Conservation (phyloP, 2,888 invertebrate species). For the Branchellion lobata region DNA sequence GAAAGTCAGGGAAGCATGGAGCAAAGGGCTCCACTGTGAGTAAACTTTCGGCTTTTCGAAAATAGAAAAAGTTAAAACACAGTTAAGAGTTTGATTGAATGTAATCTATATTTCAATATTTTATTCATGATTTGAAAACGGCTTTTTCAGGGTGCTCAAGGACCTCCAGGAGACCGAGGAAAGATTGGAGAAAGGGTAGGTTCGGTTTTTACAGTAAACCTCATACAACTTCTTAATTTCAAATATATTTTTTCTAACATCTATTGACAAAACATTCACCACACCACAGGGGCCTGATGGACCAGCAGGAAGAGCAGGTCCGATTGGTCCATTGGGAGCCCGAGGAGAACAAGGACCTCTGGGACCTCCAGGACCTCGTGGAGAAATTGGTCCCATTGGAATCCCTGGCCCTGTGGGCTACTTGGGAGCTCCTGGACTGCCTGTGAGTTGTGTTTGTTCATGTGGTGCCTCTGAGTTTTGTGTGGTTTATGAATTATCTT, state of each 20-base stretch:
- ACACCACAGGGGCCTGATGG: slow-evolving; percentile 40
- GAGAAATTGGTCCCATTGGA: slow-evolving; percentile 50
- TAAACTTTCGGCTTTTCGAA: no score
- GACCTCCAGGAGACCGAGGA: slow-evolving; percentile 59
- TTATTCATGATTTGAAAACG: no score
- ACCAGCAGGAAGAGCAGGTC: slow-evolving; percentile 45
- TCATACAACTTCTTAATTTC: neutral
- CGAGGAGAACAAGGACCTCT: slow-evolving; percentile 61
- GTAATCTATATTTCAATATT: no score
- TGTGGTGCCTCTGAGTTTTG: neutral
- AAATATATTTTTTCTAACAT: no score
- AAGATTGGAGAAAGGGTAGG: slow-evolving; percentile 53
- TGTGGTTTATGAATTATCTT: neutral
- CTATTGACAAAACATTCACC: no score
- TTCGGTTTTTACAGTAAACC: neutral
- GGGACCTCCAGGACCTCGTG: slow-evolving; percentile 62
- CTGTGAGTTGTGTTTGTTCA: slow-evolving; percentile 41
- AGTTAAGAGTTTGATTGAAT: no score
- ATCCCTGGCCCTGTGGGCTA: slow-evolving; percentile 55
- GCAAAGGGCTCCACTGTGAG: slow-evolving; percentile 47
- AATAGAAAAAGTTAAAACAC: no score
- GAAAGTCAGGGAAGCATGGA: slow-evolving; percentile 44
- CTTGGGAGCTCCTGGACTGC: slow-evolving; percentile 50
- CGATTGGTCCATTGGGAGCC: slow-evolving; percentile 56
- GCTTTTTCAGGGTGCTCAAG: slow-evolving; percentile 51